Evolutionary conservation across 1,140 invertebrate species (phyloP).

Genomic region (Euglossa dilemma): DNA sequence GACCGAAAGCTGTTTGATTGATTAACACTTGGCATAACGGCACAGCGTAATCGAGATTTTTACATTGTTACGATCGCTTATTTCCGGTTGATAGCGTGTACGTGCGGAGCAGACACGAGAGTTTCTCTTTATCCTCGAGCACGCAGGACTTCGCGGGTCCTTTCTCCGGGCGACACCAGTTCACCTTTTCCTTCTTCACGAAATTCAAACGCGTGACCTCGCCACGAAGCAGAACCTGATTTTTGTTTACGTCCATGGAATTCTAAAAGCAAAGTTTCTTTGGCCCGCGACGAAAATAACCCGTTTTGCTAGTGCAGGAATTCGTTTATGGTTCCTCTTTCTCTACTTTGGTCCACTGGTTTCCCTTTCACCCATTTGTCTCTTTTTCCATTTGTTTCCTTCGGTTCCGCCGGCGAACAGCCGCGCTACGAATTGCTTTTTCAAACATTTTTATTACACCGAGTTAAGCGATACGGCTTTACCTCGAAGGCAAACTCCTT

Average conservation of each 20-base stretch:
- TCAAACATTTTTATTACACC: not conserved
- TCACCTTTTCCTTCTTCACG: conserved; percentile 25
- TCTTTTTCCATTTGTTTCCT: not conserved
- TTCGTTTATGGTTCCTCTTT: not conserved
- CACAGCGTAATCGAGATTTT: not conserved
- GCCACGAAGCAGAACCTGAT: conserved; percentile 19
- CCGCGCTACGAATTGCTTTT: not conserved
- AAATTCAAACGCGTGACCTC: conserved; percentile 29
- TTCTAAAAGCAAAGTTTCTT: conserved; percentile 4
- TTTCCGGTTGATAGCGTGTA: not conserved
- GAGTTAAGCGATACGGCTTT: not conserved
- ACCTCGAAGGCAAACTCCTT: not conserved
- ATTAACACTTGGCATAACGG: too few relatives aligned
- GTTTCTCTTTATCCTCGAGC: not conserved
- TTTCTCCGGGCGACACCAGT: conserved; percentile 43
- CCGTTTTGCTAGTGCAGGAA: not conserved
- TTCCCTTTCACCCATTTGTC: not conserved
- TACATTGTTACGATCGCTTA: not conserved
- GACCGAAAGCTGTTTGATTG: too few relatives aligned
- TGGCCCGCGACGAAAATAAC: not conserved
- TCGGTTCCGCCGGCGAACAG: not conserved
- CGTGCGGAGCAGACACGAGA: too few relatives aligned
- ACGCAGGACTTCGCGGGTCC: conserved; percentile 15
- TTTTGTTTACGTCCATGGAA: conserved; percentile 30
- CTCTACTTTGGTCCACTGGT: not conserved